Evolutionary conservation across 2,113 vertebrate genomes (phyloP), one percentile per base, ranked within the genome.

Genomic region (Myrmecophaga tridactyla): DNA sequence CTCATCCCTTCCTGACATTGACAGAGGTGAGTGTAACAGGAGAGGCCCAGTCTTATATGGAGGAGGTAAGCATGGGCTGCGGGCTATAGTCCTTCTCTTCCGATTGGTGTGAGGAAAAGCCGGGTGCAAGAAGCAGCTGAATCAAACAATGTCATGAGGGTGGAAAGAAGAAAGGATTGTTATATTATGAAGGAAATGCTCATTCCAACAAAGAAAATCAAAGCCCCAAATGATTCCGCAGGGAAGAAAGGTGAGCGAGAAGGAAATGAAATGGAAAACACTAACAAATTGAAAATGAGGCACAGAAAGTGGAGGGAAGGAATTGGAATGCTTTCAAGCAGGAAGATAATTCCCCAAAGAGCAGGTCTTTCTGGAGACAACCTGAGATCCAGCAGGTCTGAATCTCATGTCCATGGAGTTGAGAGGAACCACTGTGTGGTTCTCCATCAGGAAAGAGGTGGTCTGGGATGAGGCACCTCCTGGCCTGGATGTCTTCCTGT

Each of bases 41-140:
- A 96, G 91, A 92, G 86, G 95, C 95, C 86, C 81, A 69, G 80
- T 90, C 82, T 90, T 80, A 73, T 4, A 0, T n/a, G 70, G 87
- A 98, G 93, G 90, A 97, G 92, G 83, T 43, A 29, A 82, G 76
- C 63, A 53, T 60, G 60, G 82, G 67, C 53, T 92, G n/a, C 87
- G 92, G 94, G 65, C 94, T 89, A 89, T 51, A 69, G 94, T 93
- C 89, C 95, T 97, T 97, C 92, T 90, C 78, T 80, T 39, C 60
- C 34, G 1, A 25, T 77, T 83, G 75, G 63, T 69, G 2, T 89
- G 87, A 90, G 86, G 87, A 89, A 90, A 67, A 96, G 97, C 51
- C 96, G 96, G 96, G 96, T 96, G 86, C 92, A 95, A 92, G 96
- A 95, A 9, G 60, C 63, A 94, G 78, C 86, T 92, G 96, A 97